Percentiles rank a stretch among this genome's conserved stretches.
phyloP scores from a whole-genome alignment of 2,888 invertebrate genomes.

The Abrostola tripartita region DNA sequence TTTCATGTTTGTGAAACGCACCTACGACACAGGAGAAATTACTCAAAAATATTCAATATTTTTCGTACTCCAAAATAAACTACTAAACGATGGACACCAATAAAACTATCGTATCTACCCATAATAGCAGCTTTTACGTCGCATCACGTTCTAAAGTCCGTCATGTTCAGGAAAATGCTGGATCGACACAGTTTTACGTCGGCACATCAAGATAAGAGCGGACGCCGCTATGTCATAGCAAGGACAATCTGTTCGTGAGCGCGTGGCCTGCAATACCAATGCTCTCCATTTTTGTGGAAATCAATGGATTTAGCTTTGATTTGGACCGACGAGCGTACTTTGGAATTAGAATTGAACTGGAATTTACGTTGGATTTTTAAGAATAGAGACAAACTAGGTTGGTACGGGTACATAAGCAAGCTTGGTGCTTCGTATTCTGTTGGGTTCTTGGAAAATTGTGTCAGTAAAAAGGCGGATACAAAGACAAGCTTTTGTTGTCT shows the following conservation, averaged over 20 bases:
- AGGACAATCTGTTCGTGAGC: slow-evolving; percentile 53
- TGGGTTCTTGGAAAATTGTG: background rate
- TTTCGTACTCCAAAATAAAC: too few species aligned
- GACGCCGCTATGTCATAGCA: slow-evolving; percentile 63
- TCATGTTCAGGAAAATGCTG: slow-evolving; percentile 27
- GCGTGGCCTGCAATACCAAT: slow-evolving; percentile 56
- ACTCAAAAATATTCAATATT: too few species aligned
- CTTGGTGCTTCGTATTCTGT: background rate
- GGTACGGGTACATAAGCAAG: background rate
- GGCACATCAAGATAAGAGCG: slow-evolving; percentile 57
- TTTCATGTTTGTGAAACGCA: too few species aligned
- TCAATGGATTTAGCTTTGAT: background rate
- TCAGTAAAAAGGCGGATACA: background rate
- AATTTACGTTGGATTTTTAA: slow-evolving; percentile 12
- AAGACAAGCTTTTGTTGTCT: background rate
- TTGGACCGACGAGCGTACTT: slow-evolving; percentile 10
- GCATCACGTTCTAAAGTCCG: slow-evolving; percentile 13
- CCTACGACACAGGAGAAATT: too few species aligned
- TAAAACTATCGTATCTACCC: background rate
- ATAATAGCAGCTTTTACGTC: slow-evolving; percentile 2
- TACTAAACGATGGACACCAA: too few species aligned
- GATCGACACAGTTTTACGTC: slow-evolving; percentile 15
- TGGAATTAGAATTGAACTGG: slow-evolving; percentile 15
- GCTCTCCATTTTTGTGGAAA: slow-evolving; percentile 28
- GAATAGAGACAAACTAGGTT: slow-evolving; percentile 32